phyloP scores from a whole-genome alignment of 2,797 vertebrate species.

The Chiloscyllium punctatum region DNA sequence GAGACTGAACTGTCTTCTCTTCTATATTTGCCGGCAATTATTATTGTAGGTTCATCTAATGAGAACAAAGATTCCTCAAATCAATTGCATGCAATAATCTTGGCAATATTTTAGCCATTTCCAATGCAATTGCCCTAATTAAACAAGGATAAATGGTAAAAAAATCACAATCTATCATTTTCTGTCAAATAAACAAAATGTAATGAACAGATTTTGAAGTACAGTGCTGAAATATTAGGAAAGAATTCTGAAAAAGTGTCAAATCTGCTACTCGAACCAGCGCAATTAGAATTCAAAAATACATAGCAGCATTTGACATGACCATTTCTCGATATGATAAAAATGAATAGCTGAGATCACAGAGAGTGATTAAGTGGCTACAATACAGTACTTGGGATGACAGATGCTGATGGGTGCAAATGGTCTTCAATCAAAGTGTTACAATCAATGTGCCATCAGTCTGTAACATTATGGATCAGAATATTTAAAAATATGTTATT shows the following conservation, averaged over 20 bases:
- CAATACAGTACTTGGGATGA: constrained; percentile 54
- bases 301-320: background rate
- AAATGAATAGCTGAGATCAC: constrained; percentile 46
- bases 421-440: constrained; percentile 47
- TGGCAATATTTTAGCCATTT: background rate
- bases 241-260: background rate
- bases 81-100: background rate
- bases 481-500: constrained; percentile 65
- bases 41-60: background rate
- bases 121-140: background rate
- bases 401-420: constrained; percentile 51
- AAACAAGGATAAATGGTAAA: background rate
- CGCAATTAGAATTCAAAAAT: constrained; percentile 29
- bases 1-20: background rate
- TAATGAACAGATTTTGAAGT: background rate
- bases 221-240: background rate
- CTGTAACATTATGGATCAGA: constrained; percentile 58
- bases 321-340: constrained; percentile 43
- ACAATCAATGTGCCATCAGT: constrained; percentile 58
- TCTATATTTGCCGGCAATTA: background rate
- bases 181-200: too few relatives aligned
- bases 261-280: background rate
- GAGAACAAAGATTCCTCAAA: background rate
- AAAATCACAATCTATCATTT: background rate
- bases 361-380: constrained; percentile 48